Base-by-base conservation (phyloP, 2,888 invertebrate genomes). In the Dolichomitus sp. region DNA sequence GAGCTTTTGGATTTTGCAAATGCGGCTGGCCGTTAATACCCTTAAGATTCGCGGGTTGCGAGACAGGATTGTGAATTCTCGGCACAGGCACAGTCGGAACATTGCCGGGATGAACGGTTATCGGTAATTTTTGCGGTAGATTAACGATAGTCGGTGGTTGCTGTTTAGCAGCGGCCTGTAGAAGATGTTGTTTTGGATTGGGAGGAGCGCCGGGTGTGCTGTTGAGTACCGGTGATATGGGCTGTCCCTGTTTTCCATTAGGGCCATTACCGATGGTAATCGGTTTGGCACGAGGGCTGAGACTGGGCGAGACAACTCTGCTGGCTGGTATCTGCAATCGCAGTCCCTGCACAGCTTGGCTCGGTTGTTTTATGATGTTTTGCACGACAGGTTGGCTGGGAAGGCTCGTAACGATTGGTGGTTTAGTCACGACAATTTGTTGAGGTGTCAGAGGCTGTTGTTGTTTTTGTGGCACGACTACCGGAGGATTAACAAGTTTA, bases 181-280 rank as follows among this genome's bases (percentile, higher is more conserved):
- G 86, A 37, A 94, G 94, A 76, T 94, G 94, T 83, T 94, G 94
- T 68, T 94, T 94, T 0, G 94, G 94, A 89, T 94, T 94, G 9
- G 93, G 92, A 5, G 93, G 91, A 4, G 87, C 88, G 0, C 91
- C 92, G 1, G 91, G 87, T 4, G 78, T 80, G 70, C 89, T 91
- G 69, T 91, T 93, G 4, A 92, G 87, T 4, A 93, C 92, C 1
- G 93, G 93, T 0, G 93, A 93, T 91, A 93, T 92, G 0, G 93
- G 93, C 54, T 92, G 93, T 14, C 90, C 91, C 59, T 88, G 91
- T 72, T 93, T 93, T 0, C 89, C 89, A 40, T 90, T 90, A 0
- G 89, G 81, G 5, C 78, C 85, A 17, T 88, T 85, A 23, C 88
- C 87, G 1, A 88, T 75, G 0, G 87, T 52, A 4, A 87, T 87